A percentile compares a stretch with the other conserved stretches of the same genome.
Conservation (phyloP, 2,113 vertebrate species). For the Gymnocephalus cernua region DNA sequence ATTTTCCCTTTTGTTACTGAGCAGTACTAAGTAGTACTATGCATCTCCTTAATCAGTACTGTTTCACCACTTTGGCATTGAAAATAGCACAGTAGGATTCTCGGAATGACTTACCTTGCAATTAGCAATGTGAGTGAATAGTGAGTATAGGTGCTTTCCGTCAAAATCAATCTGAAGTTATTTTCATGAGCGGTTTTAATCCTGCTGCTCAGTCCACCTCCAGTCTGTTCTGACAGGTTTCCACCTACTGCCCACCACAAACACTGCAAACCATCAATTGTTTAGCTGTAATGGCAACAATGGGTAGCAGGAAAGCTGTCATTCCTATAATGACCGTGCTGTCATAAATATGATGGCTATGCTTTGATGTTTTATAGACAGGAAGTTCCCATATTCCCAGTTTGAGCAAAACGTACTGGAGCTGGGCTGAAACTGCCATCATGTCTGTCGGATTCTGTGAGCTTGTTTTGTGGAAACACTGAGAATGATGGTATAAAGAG, state of each 20-base stretch:
- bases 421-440: conserved; percentile 32
- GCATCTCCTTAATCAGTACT: conserved; percentile 27
- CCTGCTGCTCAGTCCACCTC: conserved; percentile 57
- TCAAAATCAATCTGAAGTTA: conserved; percentile 44
- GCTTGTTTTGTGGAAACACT: conserved; percentile 7
- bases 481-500: not conserved
- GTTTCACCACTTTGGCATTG: conserved; percentile 39
- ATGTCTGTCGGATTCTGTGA: conserved; percentile 1
- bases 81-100: conserved; percentile 40
- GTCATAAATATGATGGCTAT: conserved; percentile 71
- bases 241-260: conserved; percentile 66
- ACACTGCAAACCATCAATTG: conserved; percentile 68
- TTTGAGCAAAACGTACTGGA: conserved; percentile 23
- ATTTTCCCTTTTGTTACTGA: not conserved
- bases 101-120: conserved; percentile 45
- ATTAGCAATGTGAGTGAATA: conserved; percentile 50
- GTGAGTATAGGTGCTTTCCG: conserved; percentile 34
- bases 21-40: conserved; percentile 9
- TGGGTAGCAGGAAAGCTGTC: conserved; percentile 64
- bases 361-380: conserved; percentile 66
- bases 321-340: conserved; percentile 71
- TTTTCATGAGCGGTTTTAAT: conserved; percentile 53
- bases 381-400: conserved; percentile 58
- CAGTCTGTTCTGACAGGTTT: conserved; percentile 65
- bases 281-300: conserved; percentile 68